Percentiles rank a stretch among this genome's conserved stretches.
These are phyloP conservation scores for Protobothrops flavoviridis DNA, from an alignment of 2,113 vertebrate species.

Conservation along the genomic window DNA sequence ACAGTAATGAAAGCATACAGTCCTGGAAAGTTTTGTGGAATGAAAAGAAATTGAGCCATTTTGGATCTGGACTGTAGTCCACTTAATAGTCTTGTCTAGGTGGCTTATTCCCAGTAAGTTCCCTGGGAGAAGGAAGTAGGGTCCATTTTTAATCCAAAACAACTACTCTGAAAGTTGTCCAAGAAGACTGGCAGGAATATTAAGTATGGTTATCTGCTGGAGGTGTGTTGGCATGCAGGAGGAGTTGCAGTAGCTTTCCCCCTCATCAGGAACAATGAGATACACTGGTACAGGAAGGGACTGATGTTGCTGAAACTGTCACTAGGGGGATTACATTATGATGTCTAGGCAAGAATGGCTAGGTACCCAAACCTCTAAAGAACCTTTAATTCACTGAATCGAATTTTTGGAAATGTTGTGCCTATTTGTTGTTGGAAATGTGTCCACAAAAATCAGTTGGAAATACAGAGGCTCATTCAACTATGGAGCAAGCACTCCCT, in stretches of 20 bases:
- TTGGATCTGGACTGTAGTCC: neutral
- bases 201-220: neutral
- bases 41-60: neutral
- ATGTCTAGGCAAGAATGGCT: neutral
- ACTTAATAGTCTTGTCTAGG: neutral
- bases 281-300: neutral
- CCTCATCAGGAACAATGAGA: neutral
- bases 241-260: neutral
- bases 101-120: neutral
- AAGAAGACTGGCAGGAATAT: neutral
- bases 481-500: neutral
- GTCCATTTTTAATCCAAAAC: neutral
- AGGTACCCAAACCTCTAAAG: neutral
- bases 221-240: neutral
- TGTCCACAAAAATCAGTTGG: neutral
- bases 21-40: neutral
- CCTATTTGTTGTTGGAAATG: neutral
- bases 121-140: neutral
- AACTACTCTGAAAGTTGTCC: neutral
- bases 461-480: neutral
- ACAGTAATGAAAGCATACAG: neutral
- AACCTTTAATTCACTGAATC: neutral
- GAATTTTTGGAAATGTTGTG: neutral
- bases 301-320: neutral
- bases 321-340: neutral